These are phyloP conservation scores for Coturnix japonica DNA, from an alignment of 2,113 vertebrate species.

Conservation along the genomic window DNA sequence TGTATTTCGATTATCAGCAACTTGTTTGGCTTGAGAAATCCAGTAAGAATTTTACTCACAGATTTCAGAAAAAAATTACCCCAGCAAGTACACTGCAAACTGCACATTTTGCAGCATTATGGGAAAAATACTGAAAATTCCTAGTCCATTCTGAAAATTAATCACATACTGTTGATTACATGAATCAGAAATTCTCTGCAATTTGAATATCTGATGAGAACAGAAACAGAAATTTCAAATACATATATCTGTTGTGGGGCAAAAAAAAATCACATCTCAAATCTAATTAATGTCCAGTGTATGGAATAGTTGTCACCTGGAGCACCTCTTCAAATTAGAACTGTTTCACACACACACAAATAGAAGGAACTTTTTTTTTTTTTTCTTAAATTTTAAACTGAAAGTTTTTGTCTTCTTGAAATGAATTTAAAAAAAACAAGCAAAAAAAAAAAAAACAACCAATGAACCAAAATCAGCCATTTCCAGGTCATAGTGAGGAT, in stretches of 20 bases:
- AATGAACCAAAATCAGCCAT: too few relatives aligned
- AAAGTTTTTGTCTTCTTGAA: not conserved
- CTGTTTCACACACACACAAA: not conserved
- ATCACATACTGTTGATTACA: not conserved
- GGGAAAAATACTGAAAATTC: not conserved
- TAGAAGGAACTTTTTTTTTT: too few relatives aligned
- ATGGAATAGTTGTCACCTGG: not conserved
- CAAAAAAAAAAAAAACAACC: not conserved
- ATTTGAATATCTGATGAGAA: not conserved
- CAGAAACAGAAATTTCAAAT: not conserved
- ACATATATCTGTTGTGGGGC: accelerated
- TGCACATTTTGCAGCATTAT: not conserved
- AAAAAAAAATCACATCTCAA: not conserved
- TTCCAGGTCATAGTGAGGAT: not conserved
- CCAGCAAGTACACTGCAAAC: not conserved
- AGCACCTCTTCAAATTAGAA: not conserved
- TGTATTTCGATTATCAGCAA: not conserved
- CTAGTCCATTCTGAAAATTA: not conserved
- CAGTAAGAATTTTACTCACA: not conserved
- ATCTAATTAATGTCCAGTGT: not conserved
- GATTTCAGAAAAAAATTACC: not conserved
- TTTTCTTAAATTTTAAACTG: not conserved
- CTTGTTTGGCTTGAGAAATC: not conserved
- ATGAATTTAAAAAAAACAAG: not conserved
- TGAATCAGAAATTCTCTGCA: not conserved